A percentile compares a stretch with the other conserved stretches of the same genome.
Conservation (phyloP, 2,888 invertebrate genomes). For the Hirudinaria manillensis region DNA sequence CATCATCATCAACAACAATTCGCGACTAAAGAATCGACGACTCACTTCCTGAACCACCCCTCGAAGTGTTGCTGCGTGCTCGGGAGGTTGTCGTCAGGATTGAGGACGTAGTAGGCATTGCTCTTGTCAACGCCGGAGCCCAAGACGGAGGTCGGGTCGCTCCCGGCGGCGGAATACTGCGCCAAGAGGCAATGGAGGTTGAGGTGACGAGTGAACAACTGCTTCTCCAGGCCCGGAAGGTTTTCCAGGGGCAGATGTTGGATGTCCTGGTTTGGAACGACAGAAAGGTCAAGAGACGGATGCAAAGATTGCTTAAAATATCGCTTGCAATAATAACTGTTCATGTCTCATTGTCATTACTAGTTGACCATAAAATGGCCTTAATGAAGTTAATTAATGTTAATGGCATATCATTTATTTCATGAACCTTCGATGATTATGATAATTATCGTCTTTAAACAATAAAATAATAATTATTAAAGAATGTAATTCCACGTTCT, state of each 20-base stretch:
- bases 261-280: conserved; percentile 58
- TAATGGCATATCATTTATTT: no score
- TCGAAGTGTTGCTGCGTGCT: conserved; percentile 61
- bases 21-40: no score
- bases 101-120: conserved; percentile 63
- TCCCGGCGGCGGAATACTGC: conserved; percentile 39
- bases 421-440: no score
- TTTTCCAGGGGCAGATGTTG: conserved; percentile 77
- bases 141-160: conserved; percentile 39
- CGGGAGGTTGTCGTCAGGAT: conserved; percentile 66
- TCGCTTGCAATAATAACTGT: no score
- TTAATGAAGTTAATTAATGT: no score
- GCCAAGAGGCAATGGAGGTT: conserved; percentile 57
- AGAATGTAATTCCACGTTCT: no score
- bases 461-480: no score
- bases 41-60: conserved; percentile 47
- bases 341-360: neutral
- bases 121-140: conserved; percentile 55
- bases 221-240: conserved; percentile 62
- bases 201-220: conserved; percentile 69
- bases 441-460: no score
- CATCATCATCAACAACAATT: no score
- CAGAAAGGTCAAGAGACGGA: neutral
- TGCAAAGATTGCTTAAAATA: no score
- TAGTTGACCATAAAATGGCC: no score